Base-by-base conservation (phyloP, 2,797 vertebrate species). In the Hippopotamyrus pictus region DNA sequence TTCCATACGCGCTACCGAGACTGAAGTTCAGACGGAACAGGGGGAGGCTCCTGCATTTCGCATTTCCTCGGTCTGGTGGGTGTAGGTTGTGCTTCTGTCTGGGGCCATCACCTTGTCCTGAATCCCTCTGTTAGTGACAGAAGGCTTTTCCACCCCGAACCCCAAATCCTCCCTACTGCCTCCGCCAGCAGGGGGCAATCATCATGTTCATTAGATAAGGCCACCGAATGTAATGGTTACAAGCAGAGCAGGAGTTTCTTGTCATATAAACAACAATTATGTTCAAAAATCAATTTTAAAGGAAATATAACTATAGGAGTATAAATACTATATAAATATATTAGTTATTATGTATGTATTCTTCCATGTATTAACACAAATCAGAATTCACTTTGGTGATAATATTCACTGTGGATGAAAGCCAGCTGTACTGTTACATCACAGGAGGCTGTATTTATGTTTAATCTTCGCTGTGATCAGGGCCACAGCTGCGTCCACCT, bases 1-100 rank as follows among this genome's bases (percentile, higher is more conserved):
- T 88, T 88, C 88, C 91, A 91, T 62, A 22, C 88, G 54, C 83
- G 3, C 53, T 90, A 48, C 86, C 51, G 89, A 86, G 89, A 88
- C 79, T 53, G 73, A 90, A 91, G 90, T 88, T 87, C 57, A 53
- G 51, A 89, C 86, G 89, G 87, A 87, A 88, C 87, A 19, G 57
- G 37, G 85, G 89, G 86, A 51, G 88, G 54, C 82, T 62, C 44
- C 90, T 88, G 65, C 19, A 86, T 89, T 59, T 50, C 54, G 88
- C 65, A 44, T 8, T 89, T 89, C 7, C 22, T 46, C 86, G 73
- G 9, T 62, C 5, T 89, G 86, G 85, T 46, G 85, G 54, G 62
- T 69, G 41, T 14, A 14, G 48, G 86, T 33, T 22, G 65, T 46
- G 17, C 29, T 48, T 29, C 50, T 76, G 17, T 46, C 2, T n/a